Percentiles rank a stretch among this genome's conserved stretches.
These are phyloP conservation scores for Cervus canadensis DNA, from an alignment of 2,113 vertebrate genomes.

Conservation along the genomic window DNA sequence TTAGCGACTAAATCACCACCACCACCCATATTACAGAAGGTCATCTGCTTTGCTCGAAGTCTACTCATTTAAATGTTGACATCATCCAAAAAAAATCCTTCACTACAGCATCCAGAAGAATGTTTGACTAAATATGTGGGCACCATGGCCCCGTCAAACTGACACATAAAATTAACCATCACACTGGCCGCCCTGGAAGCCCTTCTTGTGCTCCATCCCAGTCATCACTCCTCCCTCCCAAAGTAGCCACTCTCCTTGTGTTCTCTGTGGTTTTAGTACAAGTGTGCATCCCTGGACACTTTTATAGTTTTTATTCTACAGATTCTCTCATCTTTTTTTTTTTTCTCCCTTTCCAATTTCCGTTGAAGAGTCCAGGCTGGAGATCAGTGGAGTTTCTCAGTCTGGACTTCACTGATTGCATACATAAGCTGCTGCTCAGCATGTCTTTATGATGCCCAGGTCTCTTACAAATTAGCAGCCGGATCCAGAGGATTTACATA, in stretches of 20 bases:
- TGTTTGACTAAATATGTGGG: not conserved
- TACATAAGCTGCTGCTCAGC: fast-evolving
- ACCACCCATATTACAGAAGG: not conserved
- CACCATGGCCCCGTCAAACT: too few relatives aligned
- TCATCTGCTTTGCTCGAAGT: not conserved
- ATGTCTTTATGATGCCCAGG: not conserved
- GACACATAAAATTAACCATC: not conserved
- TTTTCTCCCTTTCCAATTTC: not conserved
- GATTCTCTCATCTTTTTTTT: not conserved
- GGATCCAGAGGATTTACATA: not conserved
- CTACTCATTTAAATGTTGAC: not conserved
- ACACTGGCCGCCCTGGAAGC: not conserved
- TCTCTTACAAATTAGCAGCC: not conserved
- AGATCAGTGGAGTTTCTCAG: too few relatives aligned
- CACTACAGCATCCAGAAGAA: not conserved
- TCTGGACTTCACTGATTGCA: not conserved
- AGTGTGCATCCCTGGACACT: not conserved
- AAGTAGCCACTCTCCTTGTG: not conserved
- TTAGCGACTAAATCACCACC: not conserved
- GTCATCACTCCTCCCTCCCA: not conserved
- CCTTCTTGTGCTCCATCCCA: not conserved
- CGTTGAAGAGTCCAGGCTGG: not conserved
- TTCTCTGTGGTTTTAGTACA: not conserved
- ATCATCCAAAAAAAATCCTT: not conserved
- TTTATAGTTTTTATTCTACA: not conserved